A percentile compares a stretch with the other conserved stretches of the same genome.
Conservation (phyloP, 2,113 vertebrate species). For the Percopsis transmontana region DNA sequence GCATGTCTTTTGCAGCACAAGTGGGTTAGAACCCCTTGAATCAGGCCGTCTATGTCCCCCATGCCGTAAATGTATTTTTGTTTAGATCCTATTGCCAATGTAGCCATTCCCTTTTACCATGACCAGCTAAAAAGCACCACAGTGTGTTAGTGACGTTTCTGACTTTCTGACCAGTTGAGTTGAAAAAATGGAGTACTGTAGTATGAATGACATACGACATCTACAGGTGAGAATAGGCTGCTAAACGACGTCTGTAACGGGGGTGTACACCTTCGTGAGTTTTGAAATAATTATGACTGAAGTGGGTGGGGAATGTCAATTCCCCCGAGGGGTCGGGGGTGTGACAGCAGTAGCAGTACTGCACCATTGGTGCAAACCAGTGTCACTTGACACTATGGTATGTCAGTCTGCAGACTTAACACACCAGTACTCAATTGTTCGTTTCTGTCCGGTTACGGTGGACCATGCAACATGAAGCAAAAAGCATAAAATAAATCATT, state of each 20-base stretch:
- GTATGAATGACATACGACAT: not conserved
- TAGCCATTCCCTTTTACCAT: too few relatives aligned
- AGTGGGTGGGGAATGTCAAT: not conserved
- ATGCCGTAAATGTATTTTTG: too few relatives aligned
- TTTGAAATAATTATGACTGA: not conserved
- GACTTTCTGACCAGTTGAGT: too few relatives aligned
- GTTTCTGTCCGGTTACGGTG: too few relatives aligned
- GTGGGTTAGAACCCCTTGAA: too few relatives aligned
- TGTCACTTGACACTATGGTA: not conserved
- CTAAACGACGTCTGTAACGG: not conserved
- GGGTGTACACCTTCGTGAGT: not conserved
- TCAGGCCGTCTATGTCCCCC: too few relatives aligned
- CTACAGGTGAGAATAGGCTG: not conserved
- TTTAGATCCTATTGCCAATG: too few relatives aligned
- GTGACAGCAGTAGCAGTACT: not conserved
- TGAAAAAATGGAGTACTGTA: not conserved
- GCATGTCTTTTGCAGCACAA: too few relatives aligned
- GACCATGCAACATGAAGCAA: slow-evolving; percentile 1
- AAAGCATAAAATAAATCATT: slow-evolving; percentile 7
- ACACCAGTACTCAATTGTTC: too few relatives aligned
- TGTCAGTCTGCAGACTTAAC: too few relatives aligned
- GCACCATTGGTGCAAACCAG: not conserved
- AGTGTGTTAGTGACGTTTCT: too few relatives aligned
- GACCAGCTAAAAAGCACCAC: too few relatives aligned
- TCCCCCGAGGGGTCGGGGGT: not conserved